Evolutionary conservation across 2,888 invertebrate species (phyloP).

Genomic region (Aquatica leii): DNA sequence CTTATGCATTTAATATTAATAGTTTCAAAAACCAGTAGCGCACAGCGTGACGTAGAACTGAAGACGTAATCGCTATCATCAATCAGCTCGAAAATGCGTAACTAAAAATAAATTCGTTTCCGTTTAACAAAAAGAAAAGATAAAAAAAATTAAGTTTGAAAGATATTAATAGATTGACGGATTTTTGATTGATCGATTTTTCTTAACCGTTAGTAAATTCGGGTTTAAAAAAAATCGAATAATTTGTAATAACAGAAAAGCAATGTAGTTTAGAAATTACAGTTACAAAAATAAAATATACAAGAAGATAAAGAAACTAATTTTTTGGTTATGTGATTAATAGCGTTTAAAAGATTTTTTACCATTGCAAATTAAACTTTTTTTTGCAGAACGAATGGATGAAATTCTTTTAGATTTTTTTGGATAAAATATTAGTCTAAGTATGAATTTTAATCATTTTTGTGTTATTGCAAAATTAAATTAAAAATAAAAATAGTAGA

Average conservation of each 20-base stretch:
- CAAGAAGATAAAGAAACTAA: constrained; percentile 3
- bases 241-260: constrained; percentile 12
- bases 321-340: constrained; percentile 13
- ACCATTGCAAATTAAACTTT: too few relatives aligned
- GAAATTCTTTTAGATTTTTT: too few relatives aligned
- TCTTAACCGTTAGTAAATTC: constrained; percentile 1
- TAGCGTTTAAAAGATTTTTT: constrained; percentile 2
- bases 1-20: constrained; percentile 8
- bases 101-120: constrained; percentile 10
- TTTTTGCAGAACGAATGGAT: too few relatives aligned
- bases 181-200: constrained; percentile 10
- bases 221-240: constrained; percentile 5
- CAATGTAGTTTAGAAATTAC: constrained; percentile 8
- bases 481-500: too few relatives aligned
- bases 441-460: too few relatives aligned
- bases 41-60: constrained; percentile 16
- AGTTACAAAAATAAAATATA: constrained; percentile 21
- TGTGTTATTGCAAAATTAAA: too few relatives aligned
- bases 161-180: constrained; percentile 16
- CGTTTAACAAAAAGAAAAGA: constrained; percentile 1
- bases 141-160: not conserved
- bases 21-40: constrained; percentile 21
- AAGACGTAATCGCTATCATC: constrained; percentile 17
- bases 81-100: constrained; percentile 14
- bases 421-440: too few relatives aligned